Conservation (phyloP, 2,797 vertebrate species). For the Lindbergichthys nudifrons region DNA sequence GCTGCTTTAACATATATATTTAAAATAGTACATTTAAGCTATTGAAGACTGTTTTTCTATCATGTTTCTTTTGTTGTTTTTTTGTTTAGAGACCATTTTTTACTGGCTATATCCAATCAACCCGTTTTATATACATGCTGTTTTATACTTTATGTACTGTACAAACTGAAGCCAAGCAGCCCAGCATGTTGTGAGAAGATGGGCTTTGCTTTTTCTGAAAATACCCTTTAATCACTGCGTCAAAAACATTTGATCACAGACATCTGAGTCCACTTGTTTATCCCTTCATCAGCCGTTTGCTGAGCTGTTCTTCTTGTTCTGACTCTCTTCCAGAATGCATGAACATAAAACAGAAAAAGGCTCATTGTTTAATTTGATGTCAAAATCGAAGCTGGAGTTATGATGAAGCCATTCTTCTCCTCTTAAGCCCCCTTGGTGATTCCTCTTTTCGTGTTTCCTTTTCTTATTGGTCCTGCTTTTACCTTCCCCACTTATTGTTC, state of each 20-base stretch:
- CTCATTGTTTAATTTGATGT: conserved; percentile 37
- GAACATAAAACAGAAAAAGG: conserved; percentile 24
- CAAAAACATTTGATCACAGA: not conserved
- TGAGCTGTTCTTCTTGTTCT: conserved; percentile 8
- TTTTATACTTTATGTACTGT: too few species aligned
- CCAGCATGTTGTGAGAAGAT: too few species aligned
- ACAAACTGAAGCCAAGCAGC: too few species aligned
- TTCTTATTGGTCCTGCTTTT: conserved; percentile 34
- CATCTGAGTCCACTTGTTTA: conserved; percentile 1
- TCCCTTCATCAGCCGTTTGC: conserved; percentile 4
- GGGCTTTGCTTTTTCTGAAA: not conserved
- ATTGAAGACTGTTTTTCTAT: not conserved
- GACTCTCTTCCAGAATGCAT: not conserved
- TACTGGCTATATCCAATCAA: not conserved
- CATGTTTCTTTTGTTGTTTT: too few species aligned
- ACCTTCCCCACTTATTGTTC: conserved; percentile 21
- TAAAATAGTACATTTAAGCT: not conserved
- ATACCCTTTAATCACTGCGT: not conserved
- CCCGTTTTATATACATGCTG: not conserved
- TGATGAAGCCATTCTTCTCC: conserved; percentile 36
- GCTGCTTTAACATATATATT: not conserved
- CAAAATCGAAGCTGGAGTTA: conserved; percentile 39
- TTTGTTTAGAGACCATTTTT: too few species aligned
- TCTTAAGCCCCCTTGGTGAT: conserved; percentile 1
- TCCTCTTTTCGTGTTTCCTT: conserved; percentile 26